Conservation (phyloP, 1,140 invertebrate genomes). For the Brachionus sp. region DNA sequence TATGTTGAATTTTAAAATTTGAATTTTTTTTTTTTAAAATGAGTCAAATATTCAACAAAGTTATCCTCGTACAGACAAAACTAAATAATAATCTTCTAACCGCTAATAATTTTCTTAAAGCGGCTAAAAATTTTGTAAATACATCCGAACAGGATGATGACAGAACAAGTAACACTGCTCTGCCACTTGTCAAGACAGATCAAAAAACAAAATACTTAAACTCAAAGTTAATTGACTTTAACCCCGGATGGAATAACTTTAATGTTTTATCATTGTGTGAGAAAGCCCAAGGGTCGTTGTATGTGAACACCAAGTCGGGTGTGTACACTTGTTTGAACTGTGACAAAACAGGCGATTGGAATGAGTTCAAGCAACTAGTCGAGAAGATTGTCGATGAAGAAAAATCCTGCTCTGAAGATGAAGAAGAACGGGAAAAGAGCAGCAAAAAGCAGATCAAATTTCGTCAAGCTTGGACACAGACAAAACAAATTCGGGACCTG, state of each 20-base stretch:
- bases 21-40: not conserved
- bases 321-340: conserved; percentile 52
- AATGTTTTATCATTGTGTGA: not conserved
- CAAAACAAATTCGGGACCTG: not conserved
- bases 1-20: not conserved
- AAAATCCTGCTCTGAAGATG: not conserved
- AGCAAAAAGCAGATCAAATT: not conserved
- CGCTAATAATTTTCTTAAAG: not conserved
- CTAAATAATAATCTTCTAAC: not conserved
- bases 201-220: conserved; percentile 11
- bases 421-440: not conserved
- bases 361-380: conserved; percentile 50
- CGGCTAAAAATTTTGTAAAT: conserved; percentile 21
- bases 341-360: conserved; percentile 50
- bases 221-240: conserved; percentile 1
- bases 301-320: conserved; percentile 46
- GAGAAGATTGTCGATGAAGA: conserved; percentile 37
- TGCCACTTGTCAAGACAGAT: not conserved
- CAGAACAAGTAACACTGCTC: too few species aligned
- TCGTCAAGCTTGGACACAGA: not conserved
- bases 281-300: not conserved
- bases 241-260: conserved; percentile 19
- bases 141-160: not conserved
- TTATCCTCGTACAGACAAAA: not conserved
- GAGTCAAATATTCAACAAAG: conserved; percentile 35